A percentile compares a stretch with the other conserved stretches of the same genome.
These are phyloP conservation scores for Aurelia coerulea DNA, from an alignment of 30 jellyfish, hydroid and myxozoan genomes.

Conservation along the genomic window DNA sequence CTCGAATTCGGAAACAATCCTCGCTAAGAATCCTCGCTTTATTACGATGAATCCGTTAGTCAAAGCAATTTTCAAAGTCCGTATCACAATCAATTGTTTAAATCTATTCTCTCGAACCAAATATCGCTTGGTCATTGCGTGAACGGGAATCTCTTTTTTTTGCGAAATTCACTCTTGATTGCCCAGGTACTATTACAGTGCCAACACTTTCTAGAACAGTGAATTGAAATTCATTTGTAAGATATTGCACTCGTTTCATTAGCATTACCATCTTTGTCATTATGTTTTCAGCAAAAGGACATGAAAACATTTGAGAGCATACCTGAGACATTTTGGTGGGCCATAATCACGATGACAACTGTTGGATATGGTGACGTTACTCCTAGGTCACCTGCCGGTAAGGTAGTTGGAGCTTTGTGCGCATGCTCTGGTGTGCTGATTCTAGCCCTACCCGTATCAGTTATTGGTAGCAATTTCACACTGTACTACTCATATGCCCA, in stretches of 20 bases:
- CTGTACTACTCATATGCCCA: conserved; percentile 93
- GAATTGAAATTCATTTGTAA: background rate
- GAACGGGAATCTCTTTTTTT: too few species aligned
- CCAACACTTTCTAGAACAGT: too few species aligned
- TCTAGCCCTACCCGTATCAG: conserved; percentile 95
- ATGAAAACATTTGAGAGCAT: conserved; percentile 70
- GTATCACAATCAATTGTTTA: too few species aligned
- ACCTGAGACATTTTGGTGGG: conserved; percentile 95
- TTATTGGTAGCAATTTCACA: conserved; percentile 93
- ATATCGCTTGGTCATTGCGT: too few species aligned
- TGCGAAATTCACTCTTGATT: too few species aligned
- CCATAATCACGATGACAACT: conserved; percentile 88
- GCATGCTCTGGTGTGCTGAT: conserved; percentile 92
- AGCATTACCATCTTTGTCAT: background rate
- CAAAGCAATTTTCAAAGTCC: too few species aligned
- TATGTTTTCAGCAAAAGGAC: conserved; percentile 31
- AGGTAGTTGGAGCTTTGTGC: conserved; percentile 88
- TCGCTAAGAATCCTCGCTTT: too few species aligned
- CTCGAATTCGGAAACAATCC: too few species aligned
- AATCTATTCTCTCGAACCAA: too few species aligned
- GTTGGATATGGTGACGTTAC: conserved; percentile 95
- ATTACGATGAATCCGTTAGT: too few species aligned
- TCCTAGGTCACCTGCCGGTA: conserved; percentile 86
- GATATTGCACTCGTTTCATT: background rate
- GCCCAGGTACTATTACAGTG: too few species aligned